Evolutionary conservation across 2,113 vertebrate species (phyloP).

Genomic region (Ammospiza nelsoni): DNA sequence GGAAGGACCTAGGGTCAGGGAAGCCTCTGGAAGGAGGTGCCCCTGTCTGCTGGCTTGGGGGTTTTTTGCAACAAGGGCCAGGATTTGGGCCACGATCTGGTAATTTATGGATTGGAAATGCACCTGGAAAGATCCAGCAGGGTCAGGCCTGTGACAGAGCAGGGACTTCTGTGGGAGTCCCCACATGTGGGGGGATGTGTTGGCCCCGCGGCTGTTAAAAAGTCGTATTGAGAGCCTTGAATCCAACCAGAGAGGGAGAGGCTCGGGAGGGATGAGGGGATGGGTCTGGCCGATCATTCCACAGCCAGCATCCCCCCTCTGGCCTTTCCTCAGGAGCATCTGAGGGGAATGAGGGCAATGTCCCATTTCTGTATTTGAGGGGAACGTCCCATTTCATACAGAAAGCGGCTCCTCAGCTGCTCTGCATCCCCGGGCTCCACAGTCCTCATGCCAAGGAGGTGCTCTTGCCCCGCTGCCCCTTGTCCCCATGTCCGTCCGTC

Average conservation of each 20-base stretch:
- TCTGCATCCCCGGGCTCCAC: background rate
- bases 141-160: background rate
- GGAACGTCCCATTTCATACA: fast-evolving
- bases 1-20: no score
- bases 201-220: background rate
- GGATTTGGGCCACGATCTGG: background rate
- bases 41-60: background rate
- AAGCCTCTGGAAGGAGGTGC: background rate
- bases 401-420: background rate
- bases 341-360: no score
- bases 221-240: fast-evolving
- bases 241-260: background rate
- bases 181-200: fast-evolving
- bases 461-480: background rate
- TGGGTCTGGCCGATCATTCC: fast-evolving
- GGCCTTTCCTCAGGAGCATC: fast-evolving
- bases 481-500: background rate
- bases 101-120: background rate
- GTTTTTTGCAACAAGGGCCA: fast-evolving
- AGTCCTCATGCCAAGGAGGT: fast-evolving
- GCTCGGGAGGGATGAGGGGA: background rate
- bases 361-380: no score
- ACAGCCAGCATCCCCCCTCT: background rate
- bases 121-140: background rate
- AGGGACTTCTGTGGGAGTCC: background rate